These are phyloP conservation scores for Amniataba percoides DNA, from an alignment of 2,797 vertebrate species.

Conservation along the genomic window DNA sequence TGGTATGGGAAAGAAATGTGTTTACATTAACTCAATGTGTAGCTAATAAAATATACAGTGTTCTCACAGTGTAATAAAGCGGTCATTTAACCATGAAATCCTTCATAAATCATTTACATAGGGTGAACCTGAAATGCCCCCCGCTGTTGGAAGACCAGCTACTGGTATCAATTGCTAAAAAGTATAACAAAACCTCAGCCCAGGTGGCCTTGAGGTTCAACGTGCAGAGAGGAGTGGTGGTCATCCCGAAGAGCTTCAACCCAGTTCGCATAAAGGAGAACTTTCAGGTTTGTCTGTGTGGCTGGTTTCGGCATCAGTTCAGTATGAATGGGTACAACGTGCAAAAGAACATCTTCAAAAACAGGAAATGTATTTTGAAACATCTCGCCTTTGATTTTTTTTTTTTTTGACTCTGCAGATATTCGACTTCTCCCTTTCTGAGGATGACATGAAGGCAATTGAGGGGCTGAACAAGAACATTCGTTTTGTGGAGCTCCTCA, in stretches of 20 bases:
- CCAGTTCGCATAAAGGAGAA: conserved; percentile 89
- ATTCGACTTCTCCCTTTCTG: conserved; percentile 93
- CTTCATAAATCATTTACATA: conserved; percentile 68
- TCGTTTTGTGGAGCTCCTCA: conserved; percentile 92
- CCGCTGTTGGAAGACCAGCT: conserved; percentile 90
- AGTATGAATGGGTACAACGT: neutral
- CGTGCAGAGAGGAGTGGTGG: conserved; percentile 90
- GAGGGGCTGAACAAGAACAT: conserved; percentile 91
- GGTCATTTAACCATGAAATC: neutral
- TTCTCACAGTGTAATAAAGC: neutral
- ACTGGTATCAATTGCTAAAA: conserved; percentile 86
- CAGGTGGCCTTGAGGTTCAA: conserved; percentile 93
- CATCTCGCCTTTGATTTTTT: conserved; percentile 61
- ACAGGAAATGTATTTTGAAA: conserved; percentile 49
- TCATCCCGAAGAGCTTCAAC: conserved; percentile 96
- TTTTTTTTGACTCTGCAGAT: conserved; percentile 82
- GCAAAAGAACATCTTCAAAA: neutral
- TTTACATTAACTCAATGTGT: neutral
- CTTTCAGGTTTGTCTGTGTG: conserved; percentile 87
- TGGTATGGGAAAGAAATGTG: conserved; percentile 83
- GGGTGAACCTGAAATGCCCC: conserved; percentile 92
- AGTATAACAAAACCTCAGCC: conserved; percentile 90
- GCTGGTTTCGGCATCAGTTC: neutral
- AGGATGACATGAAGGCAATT: conserved; percentile 91
- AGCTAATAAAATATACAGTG: neutral